Evolutionary conservation across 2,888 invertebrate genomes (phyloP).

Genomic region (Vesta saturnalis): DNA sequence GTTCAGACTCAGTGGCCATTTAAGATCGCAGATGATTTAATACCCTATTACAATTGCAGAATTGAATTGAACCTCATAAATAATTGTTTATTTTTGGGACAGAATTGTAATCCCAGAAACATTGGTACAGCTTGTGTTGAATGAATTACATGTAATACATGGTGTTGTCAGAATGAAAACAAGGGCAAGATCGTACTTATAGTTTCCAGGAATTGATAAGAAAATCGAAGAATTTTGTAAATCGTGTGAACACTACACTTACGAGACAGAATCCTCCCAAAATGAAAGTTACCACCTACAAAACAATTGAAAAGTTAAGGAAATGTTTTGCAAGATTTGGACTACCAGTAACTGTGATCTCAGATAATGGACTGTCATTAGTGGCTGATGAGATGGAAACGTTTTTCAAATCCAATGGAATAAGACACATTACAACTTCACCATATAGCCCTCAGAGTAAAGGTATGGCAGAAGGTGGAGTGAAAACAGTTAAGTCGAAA

Average conservation of each 20-base stretch:
- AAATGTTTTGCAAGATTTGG: not conserved
- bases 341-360: not conserved
- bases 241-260: not conserved
- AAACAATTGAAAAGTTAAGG: not conserved
- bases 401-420: not conserved
- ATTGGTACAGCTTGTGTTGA: not conserved
- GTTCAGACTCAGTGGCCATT: not conserved
- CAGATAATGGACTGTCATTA: not conserved
- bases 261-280: not conserved
- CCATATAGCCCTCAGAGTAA: not conserved
- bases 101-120: not conserved
- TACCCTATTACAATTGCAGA: not conserved
- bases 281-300: not conserved
- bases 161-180: not conserved
- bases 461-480: not conserved
- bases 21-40: not conserved
- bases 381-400: not conserved
- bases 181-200: not conserved
- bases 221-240: not conserved
- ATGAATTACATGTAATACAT: not conserved
- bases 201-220: not conserved
- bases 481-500: not conserved
- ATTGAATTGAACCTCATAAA: not conserved
- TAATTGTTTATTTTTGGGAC: not conserved
- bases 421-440: not conserved